phyloP scores from a whole-genome alignment of 1,140 invertebrate species.

The Brachionus koreanus region DNA sequence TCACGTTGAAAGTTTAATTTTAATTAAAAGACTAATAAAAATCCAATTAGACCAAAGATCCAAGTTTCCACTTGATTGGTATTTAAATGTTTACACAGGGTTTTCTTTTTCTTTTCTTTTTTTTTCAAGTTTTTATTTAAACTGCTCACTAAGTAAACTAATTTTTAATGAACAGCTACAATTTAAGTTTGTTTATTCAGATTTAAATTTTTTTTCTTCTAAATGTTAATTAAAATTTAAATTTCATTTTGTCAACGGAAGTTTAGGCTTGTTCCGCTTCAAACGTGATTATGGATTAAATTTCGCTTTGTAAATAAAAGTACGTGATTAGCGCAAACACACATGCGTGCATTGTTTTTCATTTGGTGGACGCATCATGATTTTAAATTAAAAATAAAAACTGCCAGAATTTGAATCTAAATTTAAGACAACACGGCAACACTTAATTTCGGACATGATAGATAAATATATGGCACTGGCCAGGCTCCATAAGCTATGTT shows the following conservation, averaged over 20 bases:
- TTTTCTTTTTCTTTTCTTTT: not conserved
- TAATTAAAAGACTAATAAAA: conserved; percentile 11
- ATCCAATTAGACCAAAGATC: not conserved
- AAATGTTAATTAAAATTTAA: conserved; percentile 7
- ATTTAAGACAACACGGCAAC: not conserved
- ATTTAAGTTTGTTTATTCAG: not conserved
- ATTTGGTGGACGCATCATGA: not conserved
- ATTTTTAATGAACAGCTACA: conserved; percentile 2
- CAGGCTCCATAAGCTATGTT: not conserved
- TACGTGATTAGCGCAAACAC: not conserved
- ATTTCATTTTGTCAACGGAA: not conserved
- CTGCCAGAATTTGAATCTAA: not conserved
- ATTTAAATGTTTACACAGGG: not conserved
- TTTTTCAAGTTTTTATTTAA: not conserved
- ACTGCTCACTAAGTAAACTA: not conserved
- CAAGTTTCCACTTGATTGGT: conserved; percentile 1
- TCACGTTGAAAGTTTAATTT: not conserved
- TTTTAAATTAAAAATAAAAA: not conserved
- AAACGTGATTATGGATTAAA: conserved; percentile 1
- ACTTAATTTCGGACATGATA: not conserved
- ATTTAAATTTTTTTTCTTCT: not conserved
- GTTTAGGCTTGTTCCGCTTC: not conserved
- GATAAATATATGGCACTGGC: not conserved
- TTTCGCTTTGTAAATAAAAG: not conserved
- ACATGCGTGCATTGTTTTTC: not conserved